phyloP scores from a whole-genome alignment of 2,113 vertebrate species.

The Okapia johnstoni region DNA sequence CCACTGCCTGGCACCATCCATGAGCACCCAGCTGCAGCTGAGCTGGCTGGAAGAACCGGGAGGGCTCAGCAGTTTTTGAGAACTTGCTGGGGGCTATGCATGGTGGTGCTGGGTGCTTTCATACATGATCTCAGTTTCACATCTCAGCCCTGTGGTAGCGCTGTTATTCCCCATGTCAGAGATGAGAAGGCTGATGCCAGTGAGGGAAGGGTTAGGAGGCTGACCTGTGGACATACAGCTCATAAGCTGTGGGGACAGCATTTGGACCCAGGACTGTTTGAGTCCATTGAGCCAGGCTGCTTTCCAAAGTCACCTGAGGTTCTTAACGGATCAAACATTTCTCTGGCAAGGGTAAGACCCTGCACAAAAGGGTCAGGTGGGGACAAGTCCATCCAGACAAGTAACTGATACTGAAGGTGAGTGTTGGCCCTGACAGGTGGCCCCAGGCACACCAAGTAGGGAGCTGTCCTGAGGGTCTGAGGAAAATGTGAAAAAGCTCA shows the following conservation, averaged over 20 bases:
- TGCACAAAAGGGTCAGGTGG: neutral
- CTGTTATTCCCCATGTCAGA: neutral
- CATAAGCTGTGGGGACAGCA: neutral
- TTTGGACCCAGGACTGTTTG: neutral
- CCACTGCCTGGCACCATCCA: neutral
- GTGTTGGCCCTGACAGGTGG: neutral
- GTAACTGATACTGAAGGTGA: neutral
- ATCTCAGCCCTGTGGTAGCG: accelerated
- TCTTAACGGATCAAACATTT: neutral
- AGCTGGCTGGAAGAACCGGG: neutral
- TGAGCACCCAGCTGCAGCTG: neutral
- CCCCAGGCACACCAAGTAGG: neutral
- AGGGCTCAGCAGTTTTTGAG: neutral
- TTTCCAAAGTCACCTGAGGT: neutral
- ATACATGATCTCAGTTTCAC: neutral
- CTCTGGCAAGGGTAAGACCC: neutral
- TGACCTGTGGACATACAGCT: neutral
- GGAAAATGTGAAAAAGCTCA: neutral
- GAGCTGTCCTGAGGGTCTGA: neutral
- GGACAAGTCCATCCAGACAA: neutral
- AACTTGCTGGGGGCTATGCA: neutral
- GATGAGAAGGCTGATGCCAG: neutral
- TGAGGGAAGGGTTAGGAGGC: neutral
- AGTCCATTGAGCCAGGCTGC: neutral
- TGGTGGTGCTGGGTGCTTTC: neutral